These are phyloP conservation scores for Pogona vitticeps DNA, from an alignment of 2,113 vertebrate genomes.

Conservation along the genomic window DNA sequence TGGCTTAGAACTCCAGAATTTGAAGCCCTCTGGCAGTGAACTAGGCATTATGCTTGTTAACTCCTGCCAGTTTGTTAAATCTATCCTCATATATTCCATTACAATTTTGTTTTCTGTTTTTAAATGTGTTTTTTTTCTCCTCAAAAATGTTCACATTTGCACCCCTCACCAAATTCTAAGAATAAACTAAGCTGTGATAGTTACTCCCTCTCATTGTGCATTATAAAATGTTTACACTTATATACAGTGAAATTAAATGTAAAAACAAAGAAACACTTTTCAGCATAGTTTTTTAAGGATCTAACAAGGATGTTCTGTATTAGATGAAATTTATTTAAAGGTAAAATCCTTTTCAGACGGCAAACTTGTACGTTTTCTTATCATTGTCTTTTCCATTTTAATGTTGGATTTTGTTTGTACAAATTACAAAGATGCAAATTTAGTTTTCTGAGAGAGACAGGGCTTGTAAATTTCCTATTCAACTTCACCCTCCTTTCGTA, in stretches of 20 bases:
- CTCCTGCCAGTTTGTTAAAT: conserved; percentile 57
- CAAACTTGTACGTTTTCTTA: conserved; percentile 58
- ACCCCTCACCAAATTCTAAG: conserved; percentile 58
- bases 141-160: conserved; percentile 66
- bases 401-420: conserved; percentile 65
- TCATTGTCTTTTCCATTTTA: conserved; percentile 64
- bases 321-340: conserved; percentile 63
- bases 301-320: conserved; percentile 45
- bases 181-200: conserved; percentile 73
- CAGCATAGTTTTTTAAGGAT: conserved; percentile 55
- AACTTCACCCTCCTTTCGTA: conserved; percentile 56
- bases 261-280: conserved; percentile 57
- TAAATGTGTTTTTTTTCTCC: conserved; percentile 59
- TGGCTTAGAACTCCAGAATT: conserved; percentile 52
- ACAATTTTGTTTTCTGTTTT: conserved; percentile 58
- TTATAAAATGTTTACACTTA: conserved; percentile 77
- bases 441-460: conserved; percentile 61
- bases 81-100: conserved; percentile 58
- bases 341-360: conserved; percentile 62
- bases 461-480: conserved; percentile 59
- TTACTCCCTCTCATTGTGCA: conserved; percentile 69
- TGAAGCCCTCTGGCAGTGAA: conserved; percentile 39
- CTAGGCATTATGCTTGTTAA: conserved; percentile 55
- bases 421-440: conserved; percentile 66
- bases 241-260: conserved; percentile 67